A percentile compares a stretch with the other conserved stretches of the same genome.
Conservation (phyloP, 1,140 invertebrate species). For the Bombyx mori region DNA sequence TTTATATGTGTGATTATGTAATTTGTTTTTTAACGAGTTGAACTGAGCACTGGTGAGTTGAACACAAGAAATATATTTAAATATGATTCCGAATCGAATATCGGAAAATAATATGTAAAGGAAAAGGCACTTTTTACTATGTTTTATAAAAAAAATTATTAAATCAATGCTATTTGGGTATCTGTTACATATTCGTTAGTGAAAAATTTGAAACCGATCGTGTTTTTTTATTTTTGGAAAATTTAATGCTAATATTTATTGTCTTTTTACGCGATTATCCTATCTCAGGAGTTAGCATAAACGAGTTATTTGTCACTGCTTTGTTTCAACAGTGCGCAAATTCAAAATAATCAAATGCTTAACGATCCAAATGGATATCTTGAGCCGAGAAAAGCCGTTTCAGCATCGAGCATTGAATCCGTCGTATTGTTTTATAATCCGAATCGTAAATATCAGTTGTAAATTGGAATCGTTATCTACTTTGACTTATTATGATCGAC, state of each 20-base stretch:
- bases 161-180: too few relatives aligned
- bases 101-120: too few relatives aligned
- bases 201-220: too few relatives aligned
- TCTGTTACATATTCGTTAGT: too few relatives aligned
- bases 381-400: constrained; percentile 29
- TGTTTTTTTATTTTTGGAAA: too few relatives aligned
- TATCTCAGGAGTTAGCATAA: constrained; percentile 23
- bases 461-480: constrained; percentile 3
- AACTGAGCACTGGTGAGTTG: too few relatives aligned
- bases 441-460: constrained; percentile 6
- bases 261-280: constrained; percentile 13
- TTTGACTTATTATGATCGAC: constrained; percentile 1
- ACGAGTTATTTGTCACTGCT: constrained; percentile 44
- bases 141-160: too few relatives aligned
- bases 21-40: too few relatives aligned
- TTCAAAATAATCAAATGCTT: constrained; percentile 32
- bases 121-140: too few relatives aligned
- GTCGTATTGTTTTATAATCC: constrained; percentile 19
- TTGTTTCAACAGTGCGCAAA: constrained; percentile 24
- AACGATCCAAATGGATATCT: constrained; percentile 38
- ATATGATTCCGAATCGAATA: too few relatives aligned
- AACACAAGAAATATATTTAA: too few relatives aligned
- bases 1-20: too few relatives aligned
- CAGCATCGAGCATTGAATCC: constrained; percentile 32
- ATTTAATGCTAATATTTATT: background rate